These are phyloP conservation scores for Ceyx melanurus DNA, from an alignment of 2,113 vertebrate species.

Conservation along the genomic window DNA sequence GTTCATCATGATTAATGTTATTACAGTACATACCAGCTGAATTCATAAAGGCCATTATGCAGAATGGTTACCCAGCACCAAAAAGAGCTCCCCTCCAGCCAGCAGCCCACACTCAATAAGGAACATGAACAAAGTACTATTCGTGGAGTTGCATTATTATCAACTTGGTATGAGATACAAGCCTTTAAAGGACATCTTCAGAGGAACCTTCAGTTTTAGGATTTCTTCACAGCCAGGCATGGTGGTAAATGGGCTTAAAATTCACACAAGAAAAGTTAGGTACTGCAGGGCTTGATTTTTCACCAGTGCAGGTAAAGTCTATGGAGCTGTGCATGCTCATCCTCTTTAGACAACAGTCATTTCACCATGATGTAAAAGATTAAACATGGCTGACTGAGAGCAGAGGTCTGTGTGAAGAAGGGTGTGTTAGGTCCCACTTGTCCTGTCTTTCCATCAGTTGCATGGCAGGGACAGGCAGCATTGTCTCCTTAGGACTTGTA, in stretches of 20 bases:
- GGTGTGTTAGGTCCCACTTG: neutral
- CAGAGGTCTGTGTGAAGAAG: neutral
- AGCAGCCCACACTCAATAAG: conserved; percentile 42
- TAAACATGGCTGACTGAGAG: neutral
- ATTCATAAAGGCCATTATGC: conserved; percentile 60
- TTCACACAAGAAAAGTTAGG: neutral
- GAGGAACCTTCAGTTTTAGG: neutral
- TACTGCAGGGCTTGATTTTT: neutral
- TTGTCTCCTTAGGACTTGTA: neutral
- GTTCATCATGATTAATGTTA: conserved; percentile 82
- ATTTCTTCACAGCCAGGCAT: neutral
- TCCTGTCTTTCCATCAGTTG: neutral
- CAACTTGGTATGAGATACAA: neutral
- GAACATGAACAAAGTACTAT: conserved; percentile 61
- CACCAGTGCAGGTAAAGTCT: neutral
- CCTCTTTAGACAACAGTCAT: neutral
- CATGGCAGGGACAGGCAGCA: fast-evolving
- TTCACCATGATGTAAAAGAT: neutral
- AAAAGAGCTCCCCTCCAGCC: neutral
- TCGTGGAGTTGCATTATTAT: neutral
- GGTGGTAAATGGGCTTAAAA: neutral
- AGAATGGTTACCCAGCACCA: conserved; percentile 54
- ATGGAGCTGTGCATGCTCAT: neutral
- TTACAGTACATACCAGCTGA: conserved; percentile 77
- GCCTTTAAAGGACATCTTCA: conserved; percentile 63